Percentiles rank a stretch among this genome's conserved stretches.
These are phyloP conservation scores for Atta texana DNA, from an alignment of 1,140 invertebrate genomes.

Conservation along the genomic window DNA sequence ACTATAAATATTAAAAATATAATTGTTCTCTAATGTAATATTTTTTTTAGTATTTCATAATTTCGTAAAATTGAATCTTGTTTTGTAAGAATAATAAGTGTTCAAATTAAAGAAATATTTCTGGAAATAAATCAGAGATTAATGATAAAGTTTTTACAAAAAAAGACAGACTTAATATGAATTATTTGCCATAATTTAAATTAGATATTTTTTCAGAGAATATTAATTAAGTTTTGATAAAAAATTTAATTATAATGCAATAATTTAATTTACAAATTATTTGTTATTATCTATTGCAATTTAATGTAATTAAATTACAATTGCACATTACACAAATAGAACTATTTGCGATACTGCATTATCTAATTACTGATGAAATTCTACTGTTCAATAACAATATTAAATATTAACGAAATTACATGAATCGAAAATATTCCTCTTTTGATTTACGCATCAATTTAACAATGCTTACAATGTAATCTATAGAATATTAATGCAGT, in stretches of 20 bases:
- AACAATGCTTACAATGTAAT: not conserved
- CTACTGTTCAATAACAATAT: not conserved
- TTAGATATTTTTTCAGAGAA: not conserved
- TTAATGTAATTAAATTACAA: slow-evolving; percentile 35
- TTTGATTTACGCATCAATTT: slow-evolving; percentile 25
- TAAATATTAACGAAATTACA: slow-evolving; percentile 6
- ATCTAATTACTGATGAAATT: slow-evolving; percentile 25
- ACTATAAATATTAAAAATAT: not conserved
- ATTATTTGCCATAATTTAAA: not conserved
- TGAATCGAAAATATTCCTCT: slow-evolving; percentile 19
- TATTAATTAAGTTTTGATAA: not conserved
- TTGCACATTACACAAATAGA: not conserved
- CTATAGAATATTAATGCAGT: not conserved
- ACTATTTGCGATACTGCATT: slow-evolving; percentile 31
- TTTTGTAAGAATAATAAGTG: not conserved
- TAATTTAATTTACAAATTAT: not conserved
- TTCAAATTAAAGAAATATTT: not conserved
- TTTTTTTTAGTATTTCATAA: not conserved
- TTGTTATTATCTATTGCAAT: slow-evolving; percentile 24
- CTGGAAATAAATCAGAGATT: not conserved
- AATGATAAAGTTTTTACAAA: not conserved
- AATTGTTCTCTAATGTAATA: not conserved
- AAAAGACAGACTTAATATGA: not conserved
- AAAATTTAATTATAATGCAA: not conserved
- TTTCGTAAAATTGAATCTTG: not conserved